These are phyloP conservation scores for Hoplias malabaricus DNA, from an alignment of 2,113 vertebrate genomes.

Conservation along the genomic window DNA sequence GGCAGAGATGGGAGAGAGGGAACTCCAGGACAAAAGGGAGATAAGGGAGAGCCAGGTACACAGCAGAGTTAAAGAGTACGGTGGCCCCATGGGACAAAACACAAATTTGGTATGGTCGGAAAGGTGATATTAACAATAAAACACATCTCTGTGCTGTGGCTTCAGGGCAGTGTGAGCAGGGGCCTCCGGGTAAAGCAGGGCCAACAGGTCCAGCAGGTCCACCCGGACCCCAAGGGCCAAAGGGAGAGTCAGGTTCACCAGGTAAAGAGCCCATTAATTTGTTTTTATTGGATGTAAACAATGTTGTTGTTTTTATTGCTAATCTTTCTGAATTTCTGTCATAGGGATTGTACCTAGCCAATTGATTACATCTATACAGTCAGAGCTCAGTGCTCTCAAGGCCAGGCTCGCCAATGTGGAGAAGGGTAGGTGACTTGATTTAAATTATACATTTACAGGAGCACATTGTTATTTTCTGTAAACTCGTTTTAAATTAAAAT, in stretches of 20 bases:
- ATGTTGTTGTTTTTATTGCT: too few species aligned
- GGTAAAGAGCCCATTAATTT: too few species aligned
- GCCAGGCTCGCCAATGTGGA: background rate
- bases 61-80: background rate
- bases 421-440: background rate
- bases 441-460: too few species aligned
- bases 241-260: conserved; percentile 11
- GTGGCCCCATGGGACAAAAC: too few species aligned
- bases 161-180: conserved; percentile 28
- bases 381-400: conserved; percentile 10
- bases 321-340: background rate
- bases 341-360: background rate
- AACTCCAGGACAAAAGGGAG: conserved; percentile 30
- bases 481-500: too few species aligned
- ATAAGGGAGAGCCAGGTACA: conserved; percentile 45
- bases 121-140: too few species aligned
- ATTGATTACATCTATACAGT: conserved; percentile 3
- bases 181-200: conserved; percentile 41
- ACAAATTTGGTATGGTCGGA: too few species aligned
- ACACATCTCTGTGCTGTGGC: background rate
- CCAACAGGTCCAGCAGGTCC: conserved; percentile 28
- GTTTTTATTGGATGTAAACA: too few species aligned
- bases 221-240: conserved; percentile 7
- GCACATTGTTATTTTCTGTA: too few species aligned
- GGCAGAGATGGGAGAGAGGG: conserved; percentile 41